A percentile compares a stretch with the other conserved stretches of the same genome.
Evolutionary conservation across 2,113 vertebrate genomes (phyloP).

Genomic region (Chascanopsetta lugubris): DNA sequence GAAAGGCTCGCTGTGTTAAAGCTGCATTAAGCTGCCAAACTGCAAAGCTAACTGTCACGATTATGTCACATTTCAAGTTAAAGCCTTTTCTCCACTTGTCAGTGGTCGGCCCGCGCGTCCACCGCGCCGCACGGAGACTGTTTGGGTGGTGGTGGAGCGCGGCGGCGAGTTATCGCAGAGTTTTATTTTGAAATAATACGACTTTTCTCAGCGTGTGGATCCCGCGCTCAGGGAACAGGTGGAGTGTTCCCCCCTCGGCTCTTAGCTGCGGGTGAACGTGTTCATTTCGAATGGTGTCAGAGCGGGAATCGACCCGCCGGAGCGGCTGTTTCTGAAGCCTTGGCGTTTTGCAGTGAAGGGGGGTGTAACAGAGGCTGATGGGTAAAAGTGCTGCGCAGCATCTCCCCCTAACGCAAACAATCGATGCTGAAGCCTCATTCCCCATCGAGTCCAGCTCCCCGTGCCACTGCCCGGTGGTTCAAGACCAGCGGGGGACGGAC

Average conservation of each 20-base stretch:
- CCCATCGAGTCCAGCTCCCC: too few relatives aligned
- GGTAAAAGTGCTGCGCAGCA: too few relatives aligned
- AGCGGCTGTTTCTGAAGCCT: neutral
- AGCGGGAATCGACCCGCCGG: neutral
- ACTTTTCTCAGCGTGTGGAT: constrained; percentile 6
- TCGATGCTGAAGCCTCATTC: too few relatives aligned
- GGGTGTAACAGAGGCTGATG: too few relatives aligned
- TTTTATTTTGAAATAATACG: neutral
- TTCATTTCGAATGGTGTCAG: neutral
- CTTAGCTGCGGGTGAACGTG: neutral
- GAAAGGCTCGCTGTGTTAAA: constrained; percentile 63
- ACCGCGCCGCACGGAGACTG: too few relatives aligned
- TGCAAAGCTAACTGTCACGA: constrained; percentile 62
- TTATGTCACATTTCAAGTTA: constrained; percentile 60
- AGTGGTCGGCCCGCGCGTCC: too few relatives aligned
- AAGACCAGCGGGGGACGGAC: too few relatives aligned
- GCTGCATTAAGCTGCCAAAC: constrained; percentile 56
- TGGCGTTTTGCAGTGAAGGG: neutral
- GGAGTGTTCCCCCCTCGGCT: neutral
- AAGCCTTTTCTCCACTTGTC: constrained; percentile 54
- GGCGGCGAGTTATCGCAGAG: too few relatives aligned
- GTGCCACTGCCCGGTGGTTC: too few relatives aligned
- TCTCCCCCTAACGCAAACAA: too few relatives aligned
- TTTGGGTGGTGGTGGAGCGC: too few relatives aligned
- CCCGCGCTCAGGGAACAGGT: neutral